A percentile compares a stretch with the other conserved stretches of the same genome.
Evolutionary conservation across 30 jellyfish, hydroid and myxozoan genomes (phyloP).

Genomic region (Turritopsis dohrnii): DNA sequence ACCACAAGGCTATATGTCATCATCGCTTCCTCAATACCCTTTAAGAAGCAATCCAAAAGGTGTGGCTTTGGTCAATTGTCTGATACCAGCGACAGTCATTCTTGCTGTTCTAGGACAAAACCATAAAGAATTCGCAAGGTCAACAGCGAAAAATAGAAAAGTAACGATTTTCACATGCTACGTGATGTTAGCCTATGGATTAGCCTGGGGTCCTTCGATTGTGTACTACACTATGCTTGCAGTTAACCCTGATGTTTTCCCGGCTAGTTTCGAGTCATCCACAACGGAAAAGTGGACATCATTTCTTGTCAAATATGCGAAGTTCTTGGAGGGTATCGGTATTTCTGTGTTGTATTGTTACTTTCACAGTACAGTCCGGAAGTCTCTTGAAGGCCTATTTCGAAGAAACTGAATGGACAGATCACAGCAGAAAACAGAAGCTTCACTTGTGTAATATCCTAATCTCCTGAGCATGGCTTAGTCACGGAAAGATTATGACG

Average conservation of each 20-base stretch:
- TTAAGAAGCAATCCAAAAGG: not conserved
- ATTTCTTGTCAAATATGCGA: constrained; percentile 21
- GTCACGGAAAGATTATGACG: too few species aligned
- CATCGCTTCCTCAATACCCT: constrained; percentile 18
- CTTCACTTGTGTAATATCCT: not conserved
- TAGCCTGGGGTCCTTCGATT: constrained; percentile 42
- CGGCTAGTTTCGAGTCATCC: not conserved
- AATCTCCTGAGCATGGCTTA: too few species aligned
- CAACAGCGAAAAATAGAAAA: not conserved
- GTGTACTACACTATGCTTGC: not conserved
- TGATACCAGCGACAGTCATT: constrained; percentile 4
- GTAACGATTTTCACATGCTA: not conserved
- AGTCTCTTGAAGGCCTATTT: not conserved
- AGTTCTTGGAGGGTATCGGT: constrained; percentile 17
- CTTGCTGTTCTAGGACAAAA: not conserved
- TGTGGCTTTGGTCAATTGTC: constrained; percentile 22
- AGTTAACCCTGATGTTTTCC: constrained; percentile 1
- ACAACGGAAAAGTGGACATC: not conserved
- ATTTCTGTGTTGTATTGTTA: constrained; percentile 35
- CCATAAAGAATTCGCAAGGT: not conserved
- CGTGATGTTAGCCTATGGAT: constrained; percentile 1
- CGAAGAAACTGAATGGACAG: not conserved
- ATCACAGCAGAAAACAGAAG: not conserved
- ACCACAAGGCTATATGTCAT: constrained; percentile 15
- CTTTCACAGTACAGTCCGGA: not conserved